These are phyloP conservation scores for Eueides isabella DNA, from an alignment of 1,140 invertebrate species.

Conservation along the genomic window DNA sequence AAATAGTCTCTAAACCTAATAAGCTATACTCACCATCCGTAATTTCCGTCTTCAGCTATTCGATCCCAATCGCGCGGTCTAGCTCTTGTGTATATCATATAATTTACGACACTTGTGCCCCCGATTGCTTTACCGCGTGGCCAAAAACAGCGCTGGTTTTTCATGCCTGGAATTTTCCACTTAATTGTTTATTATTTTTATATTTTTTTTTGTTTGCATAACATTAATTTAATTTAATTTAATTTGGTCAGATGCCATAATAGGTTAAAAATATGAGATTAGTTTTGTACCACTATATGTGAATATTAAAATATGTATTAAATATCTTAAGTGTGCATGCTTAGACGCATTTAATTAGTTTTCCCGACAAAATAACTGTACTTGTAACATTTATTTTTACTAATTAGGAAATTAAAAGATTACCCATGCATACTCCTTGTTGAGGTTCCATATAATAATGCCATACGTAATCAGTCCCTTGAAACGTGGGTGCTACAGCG, in stretches of 20 bases:
- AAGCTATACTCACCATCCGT: slow-evolving; percentile 60
- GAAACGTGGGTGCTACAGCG: slow-evolving; percentile 83
- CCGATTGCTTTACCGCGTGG: slow-evolving; percentile 81
- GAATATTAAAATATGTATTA: too few relatives aligned
- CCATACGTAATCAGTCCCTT: slow-evolving; percentile 87
- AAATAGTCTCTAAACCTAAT: too few relatives aligned
- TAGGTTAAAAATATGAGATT: too few relatives aligned
- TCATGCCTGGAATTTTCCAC: slow-evolving; percentile 57
- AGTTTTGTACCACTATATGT: too few relatives aligned
- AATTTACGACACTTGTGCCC: slow-evolving; percentile 81
- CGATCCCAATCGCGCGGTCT: slow-evolving; percentile 80
- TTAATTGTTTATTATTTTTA: background rate
- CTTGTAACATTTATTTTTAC: too few relatives aligned
- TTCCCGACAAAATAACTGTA: too few relatives aligned
- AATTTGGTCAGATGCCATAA: background rate
- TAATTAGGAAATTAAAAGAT: too few relatives aligned
- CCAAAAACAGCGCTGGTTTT: slow-evolving; percentile 78
- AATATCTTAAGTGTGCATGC: too few relatives aligned
- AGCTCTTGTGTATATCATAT: slow-evolving; percentile 83
- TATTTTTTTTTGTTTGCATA: background rate
- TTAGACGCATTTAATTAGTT: too few relatives aligned
- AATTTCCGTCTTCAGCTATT: slow-evolving; percentile 76
- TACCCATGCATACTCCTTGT: slow-evolving; percentile 83
- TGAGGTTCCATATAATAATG: slow-evolving; percentile 87
- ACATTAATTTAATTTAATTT: background rate